A percentile compares a stretch with the other conserved stretches of the same genome.
Evolutionary conservation across 1,140 invertebrate species (phyloP).

Genomic region (Panagrolaimus sp.): DNA sequence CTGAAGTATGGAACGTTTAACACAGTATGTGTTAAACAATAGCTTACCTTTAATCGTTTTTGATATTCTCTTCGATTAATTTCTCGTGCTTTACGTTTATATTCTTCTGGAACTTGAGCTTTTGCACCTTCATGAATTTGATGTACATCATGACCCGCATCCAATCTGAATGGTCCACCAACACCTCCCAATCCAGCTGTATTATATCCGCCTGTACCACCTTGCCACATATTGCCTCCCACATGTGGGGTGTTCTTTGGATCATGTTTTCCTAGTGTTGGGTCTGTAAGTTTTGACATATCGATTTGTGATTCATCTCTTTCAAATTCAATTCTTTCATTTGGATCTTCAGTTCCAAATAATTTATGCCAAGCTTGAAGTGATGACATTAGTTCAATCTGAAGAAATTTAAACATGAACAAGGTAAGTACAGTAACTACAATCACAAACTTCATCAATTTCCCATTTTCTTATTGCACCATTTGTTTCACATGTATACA

Average conservation of each 20-base stretch:
- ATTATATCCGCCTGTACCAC: conserved; percentile 71
- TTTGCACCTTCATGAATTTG: conserved; percentile 84
- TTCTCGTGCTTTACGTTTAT: conserved; percentile 78
- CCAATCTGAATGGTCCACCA: conserved; percentile 79
- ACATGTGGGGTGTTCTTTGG: conserved; percentile 72
- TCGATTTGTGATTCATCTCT: conserved; percentile 67
- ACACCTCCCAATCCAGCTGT: conserved; percentile 74
- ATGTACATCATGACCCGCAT: conserved; percentile 83
- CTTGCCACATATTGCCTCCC: conserved; percentile 91
- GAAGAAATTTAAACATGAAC: too few relatives aligned
- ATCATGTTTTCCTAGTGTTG: conserved; percentile 83
- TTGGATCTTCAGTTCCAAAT: conserved; percentile 26
- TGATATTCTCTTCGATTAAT: conserved; percentile 84
- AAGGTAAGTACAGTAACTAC: too few relatives aligned
- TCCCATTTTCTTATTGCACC: conserved; percentile 67
- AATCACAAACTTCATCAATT: conserved; percentile 60
- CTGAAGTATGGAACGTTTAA: conserved; percentile 62
- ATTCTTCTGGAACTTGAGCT: conserved; percentile 74
- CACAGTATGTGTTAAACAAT: conserved; percentile 15
- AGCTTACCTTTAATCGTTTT: conserved; percentile 63
- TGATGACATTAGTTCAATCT: neutral
- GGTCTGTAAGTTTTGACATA: conserved; percentile 67
- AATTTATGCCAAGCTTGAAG: conserved; percentile 26
- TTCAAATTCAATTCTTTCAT: conserved; percentile 39
- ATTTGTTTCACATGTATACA: conserved; percentile 65